These are phyloP conservation scores for Acrocephalus kingi DNA, from an alignment of 2,113 vertebrate species.

Conservation along the genomic window DNA sequence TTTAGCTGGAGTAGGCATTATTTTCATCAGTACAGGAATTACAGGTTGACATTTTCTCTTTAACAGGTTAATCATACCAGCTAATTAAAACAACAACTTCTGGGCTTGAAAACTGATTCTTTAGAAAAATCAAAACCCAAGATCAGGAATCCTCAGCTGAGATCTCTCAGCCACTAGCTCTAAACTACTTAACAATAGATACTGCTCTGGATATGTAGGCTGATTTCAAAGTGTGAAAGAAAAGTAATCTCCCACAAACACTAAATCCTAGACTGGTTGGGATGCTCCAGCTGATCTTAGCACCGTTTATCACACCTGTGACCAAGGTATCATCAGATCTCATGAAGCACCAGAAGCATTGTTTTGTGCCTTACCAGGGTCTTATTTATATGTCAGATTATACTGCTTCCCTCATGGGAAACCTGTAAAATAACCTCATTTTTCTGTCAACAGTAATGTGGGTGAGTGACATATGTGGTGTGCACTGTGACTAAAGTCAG, in stretches of 20 bases:
- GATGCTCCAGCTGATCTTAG: not conserved
- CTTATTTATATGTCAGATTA: not conserved
- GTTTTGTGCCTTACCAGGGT: not conserved
- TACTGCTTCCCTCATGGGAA: not conserved
- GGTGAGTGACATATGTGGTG: fast-evolving
- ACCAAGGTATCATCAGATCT: not conserved
- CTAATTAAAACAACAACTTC: not conserved
- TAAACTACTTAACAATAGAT: not conserved
- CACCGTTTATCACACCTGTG: not conserved
- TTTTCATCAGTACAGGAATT: not conserved
- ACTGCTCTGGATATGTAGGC: not conserved
- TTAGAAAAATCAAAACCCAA: not conserved
- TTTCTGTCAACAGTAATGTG: not conserved
- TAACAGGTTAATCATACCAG: not conserved
- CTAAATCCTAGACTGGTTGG: not conserved
- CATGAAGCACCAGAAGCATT: not conserved
- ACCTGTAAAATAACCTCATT: not conserved
- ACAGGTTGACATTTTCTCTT: not conserved
- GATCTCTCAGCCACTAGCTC: not conserved
- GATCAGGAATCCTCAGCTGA: not conserved
- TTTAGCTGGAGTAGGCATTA: not conserved
- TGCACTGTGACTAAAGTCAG: not conserved
- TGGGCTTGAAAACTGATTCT: not conserved
- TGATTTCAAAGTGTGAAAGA: not conserved
- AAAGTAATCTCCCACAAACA: not conserved